These are phyloP conservation scores for Limnephilus marmoratus DNA, from an alignment of 2,888 invertebrate species.

Conservation along the genomic window DNA sequence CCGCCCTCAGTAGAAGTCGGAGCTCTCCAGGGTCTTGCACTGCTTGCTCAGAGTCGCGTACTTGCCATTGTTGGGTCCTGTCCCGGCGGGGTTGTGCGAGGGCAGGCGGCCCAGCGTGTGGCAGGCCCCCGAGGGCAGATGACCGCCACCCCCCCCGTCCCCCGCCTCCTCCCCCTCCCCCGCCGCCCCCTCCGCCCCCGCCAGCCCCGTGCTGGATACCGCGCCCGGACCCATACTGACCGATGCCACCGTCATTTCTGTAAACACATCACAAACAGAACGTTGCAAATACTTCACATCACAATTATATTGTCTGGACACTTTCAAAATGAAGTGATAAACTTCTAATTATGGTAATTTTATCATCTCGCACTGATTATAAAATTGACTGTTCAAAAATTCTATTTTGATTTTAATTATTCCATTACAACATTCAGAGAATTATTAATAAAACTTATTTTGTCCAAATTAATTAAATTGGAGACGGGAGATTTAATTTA, in stretches of 20 bases:
- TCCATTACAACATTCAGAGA: not conserved
- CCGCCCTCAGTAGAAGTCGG: conserved; percentile 96
- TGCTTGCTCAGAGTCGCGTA: conserved; percentile 97
- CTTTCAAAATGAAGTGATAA: not conserved
- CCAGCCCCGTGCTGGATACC: conserved; percentile 66
- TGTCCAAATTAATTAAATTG: not conserved
- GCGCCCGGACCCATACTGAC: conserved; percentile 67
- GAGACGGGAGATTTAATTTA: not conserved
- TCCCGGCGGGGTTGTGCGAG: conserved; percentile 78
- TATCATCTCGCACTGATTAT: conserved; percentile 24
- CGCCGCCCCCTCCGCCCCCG: conserved; percentile 69
- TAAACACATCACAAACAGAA: conserved; percentile 68
- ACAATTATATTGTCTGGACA: conserved; percentile 30
- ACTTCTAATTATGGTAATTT: not conserved
- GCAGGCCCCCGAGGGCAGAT: conserved; percentile 71
- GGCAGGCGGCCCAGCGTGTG: conserved; percentile 84
- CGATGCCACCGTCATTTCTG: conserved; percentile 73
- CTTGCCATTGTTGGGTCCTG: conserved; percentile 89
- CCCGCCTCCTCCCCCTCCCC: conserved; percentile 67
- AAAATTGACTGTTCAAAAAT: conserved; percentile 55
- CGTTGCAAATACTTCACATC: conserved; percentile 65
- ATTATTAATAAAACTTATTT: conserved; percentile 1
- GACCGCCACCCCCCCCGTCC: conserved; percentile 68
- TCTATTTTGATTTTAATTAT: conserved; percentile 30
- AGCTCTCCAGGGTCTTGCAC: conserved; percentile 95